Percentiles rank a stretch among this genome's conserved stretches.
These are phyloP conservation scores for Diploptera punctata DNA, from an alignment of 2,888 invertebrate genomes.

Conservation along the genomic window DNA sequence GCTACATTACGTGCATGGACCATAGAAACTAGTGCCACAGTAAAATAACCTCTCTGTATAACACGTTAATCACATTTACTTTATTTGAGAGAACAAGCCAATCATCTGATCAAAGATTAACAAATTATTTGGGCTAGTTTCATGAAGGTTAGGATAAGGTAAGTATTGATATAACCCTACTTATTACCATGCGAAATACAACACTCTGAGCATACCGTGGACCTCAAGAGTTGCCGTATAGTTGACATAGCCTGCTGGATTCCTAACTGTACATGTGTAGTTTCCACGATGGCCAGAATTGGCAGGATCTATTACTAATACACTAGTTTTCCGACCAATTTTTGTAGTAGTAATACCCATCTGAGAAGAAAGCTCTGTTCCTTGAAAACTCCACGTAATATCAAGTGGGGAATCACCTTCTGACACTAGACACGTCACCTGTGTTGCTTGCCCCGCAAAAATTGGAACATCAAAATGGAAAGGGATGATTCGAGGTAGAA, in stretches of 20 bases:
- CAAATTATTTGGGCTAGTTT: no score
- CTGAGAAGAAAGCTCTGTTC: slow-evolving; percentile 53
- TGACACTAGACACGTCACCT: slow-evolving; percentile 70
- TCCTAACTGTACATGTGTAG: slow-evolving; percentile 54
- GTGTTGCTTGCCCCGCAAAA: slow-evolving; percentile 79
- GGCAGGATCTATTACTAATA: slow-evolving; percentile 56
- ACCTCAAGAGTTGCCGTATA: slow-evolving; percentile 47
- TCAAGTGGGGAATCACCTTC: slow-evolving; percentile 65
- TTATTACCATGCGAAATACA: no score
- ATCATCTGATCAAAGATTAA: no score
- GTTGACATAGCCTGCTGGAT: slow-evolving; percentile 50
- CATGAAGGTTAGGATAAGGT: no score
- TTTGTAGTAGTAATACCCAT: slow-evolving; percentile 53
- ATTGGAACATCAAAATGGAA: slow-evolving; percentile 79
- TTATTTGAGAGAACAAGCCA: no score
- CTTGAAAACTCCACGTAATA: slow-evolving; percentile 62
- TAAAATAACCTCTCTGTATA: no score
- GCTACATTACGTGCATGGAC: no score
- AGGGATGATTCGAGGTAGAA: slow-evolving; percentile 80
- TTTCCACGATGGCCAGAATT: slow-evolving; percentile 50
- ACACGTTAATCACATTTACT: no score
- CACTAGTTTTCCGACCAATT: slow-evolving; percentile 58
- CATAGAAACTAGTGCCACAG: no score
- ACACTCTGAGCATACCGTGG: slow-evolving; percentile 32
- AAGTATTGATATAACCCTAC: no score